phyloP scores from a whole-genome alignment of 2,888 invertebrate genomes.

The Chalcis sispes region DNA sequence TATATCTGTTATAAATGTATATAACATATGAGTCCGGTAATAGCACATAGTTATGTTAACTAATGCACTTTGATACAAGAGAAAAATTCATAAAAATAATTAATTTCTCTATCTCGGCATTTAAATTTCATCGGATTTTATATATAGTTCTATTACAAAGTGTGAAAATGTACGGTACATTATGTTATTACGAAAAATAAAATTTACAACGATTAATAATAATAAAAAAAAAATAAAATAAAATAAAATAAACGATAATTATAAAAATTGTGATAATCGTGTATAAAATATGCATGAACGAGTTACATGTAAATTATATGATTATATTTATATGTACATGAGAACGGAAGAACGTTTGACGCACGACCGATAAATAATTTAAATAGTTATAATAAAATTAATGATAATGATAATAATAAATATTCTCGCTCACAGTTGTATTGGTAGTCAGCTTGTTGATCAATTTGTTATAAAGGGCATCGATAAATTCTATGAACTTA shows the following conservation, averaged over 20 bases:
- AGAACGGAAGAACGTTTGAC: constrained; percentile 1
- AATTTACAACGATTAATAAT: constrained; percentile 4
- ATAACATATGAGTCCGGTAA: background rate
- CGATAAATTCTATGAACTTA: too few species aligned
- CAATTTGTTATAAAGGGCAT: background rate
- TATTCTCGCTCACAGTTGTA: background rate
- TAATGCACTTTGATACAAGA: constrained; percentile 23
- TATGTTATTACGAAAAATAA: background rate
- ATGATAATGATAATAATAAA: constrained; percentile 25
- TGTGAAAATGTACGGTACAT: background rate
- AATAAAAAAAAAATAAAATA: background rate
- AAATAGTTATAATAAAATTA: constrained; percentile 7
- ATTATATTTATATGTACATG: constrained; percentile 27
- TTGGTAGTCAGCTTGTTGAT: background rate
- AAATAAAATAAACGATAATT: background rate
- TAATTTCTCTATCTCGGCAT: too few species aligned
- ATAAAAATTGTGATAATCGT: background rate
- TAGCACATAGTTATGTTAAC: constrained; percentile 55
- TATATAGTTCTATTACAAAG: too few species aligned
- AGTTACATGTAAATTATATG: background rate
- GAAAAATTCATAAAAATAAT: background rate
- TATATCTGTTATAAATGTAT: background rate
- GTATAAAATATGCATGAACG: background rate
- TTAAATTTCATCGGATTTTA: too few species aligned
- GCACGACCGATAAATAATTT: constrained; percentile 29